These are phyloP conservation scores for Micronycteris hirsuta DNA, from an alignment of 2,113 vertebrate genomes.

Conservation along the genomic window DNA sequence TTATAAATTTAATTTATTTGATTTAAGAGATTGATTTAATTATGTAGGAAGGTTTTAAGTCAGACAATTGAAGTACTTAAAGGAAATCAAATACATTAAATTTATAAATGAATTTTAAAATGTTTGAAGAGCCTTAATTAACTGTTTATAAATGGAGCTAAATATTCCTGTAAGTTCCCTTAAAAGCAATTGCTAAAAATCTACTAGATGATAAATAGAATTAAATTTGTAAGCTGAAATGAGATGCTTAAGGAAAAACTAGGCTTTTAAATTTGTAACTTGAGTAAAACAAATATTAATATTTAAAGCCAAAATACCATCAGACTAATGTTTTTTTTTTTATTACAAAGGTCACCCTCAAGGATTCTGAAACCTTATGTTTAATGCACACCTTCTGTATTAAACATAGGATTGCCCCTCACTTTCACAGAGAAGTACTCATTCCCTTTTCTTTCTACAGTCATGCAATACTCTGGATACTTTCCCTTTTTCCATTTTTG, in stretches of 20 bases:
- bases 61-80: conserved; percentile 72
- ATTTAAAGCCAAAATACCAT: conserved; percentile 40
- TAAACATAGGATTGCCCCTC: background rate
- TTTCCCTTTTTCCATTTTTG: background rate
- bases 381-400: background rate
- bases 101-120: conserved; percentile 72
- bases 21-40: conserved; percentile 69
- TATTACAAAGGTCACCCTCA: background rate
- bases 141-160: conserved; percentile 66
- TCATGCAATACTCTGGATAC: background rate
- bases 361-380: background rate
- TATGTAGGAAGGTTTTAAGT: conserved; percentile 63
- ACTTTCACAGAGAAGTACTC: background rate
- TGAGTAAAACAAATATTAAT: conserved; percentile 49
- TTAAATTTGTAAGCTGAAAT: conserved; percentile 56
- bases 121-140: conserved; percentile 66
- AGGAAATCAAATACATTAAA: conserved; percentile 72
- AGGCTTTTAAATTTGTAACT: conserved; percentile 45
- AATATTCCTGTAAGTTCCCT: conserved; percentile 56
- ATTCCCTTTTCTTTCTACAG: background rate
- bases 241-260: conserved; percentile 32
- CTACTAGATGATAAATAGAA: conserved; percentile 54
- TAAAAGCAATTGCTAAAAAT: conserved; percentile 62
- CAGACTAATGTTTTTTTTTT: conserved; percentile 45
- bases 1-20: conserved; percentile 66